These are phyloP conservation scores for Piaya cayana DNA, from an alignment of 2,113 vertebrate species.

Conservation along the genomic window DNA sequence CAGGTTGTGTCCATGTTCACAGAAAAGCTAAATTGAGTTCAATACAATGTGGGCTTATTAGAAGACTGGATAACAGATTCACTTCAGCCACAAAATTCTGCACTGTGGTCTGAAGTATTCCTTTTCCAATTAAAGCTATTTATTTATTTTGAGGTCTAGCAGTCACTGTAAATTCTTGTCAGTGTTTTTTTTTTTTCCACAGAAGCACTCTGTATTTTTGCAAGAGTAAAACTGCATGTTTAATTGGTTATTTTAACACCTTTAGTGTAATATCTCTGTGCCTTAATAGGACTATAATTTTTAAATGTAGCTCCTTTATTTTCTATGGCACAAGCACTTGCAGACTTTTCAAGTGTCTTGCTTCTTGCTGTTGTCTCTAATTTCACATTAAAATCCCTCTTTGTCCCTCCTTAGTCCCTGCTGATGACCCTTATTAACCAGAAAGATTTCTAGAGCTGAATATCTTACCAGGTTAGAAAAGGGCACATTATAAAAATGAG, in stretches of 20 bases:
- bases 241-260: slow-evolving; percentile 66
- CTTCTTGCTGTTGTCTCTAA: slow-evolving; percentile 20
- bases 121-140: slow-evolving; percentile 47
- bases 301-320: slow-evolving; percentile 23
- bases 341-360: slow-evolving; percentile 32
- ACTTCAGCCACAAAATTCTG: slow-evolving; percentile 20
- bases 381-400: slow-evolving; percentile 42
- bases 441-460: slow-evolving; percentile 22
- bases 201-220: slow-evolving; percentile 48
- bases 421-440: slow-evolving; percentile 35
- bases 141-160: slow-evolving; percentile 63
- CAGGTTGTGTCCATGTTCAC: slow-evolving; percentile 23
- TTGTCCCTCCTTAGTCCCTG: slow-evolving; percentile 5
- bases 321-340: background rate
- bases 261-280: background rate
- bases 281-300: slow-evolving; percentile 53
- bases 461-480: background rate
- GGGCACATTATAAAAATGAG: background rate
- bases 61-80: slow-evolving; percentile 44
- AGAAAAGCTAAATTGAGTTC: slow-evolving; percentile 51
- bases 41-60: slow-evolving; percentile 40
- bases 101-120: slow-evolving; percentile 48
- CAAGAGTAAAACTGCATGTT: slow-evolving; percentile 30
- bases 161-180: slow-evolving; percentile 23
- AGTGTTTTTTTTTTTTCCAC: slow-evolving; percentile 12